Conservation (phyloP, 2,888 invertebrate genomes). For the Cynaeus angustus region DNA sequence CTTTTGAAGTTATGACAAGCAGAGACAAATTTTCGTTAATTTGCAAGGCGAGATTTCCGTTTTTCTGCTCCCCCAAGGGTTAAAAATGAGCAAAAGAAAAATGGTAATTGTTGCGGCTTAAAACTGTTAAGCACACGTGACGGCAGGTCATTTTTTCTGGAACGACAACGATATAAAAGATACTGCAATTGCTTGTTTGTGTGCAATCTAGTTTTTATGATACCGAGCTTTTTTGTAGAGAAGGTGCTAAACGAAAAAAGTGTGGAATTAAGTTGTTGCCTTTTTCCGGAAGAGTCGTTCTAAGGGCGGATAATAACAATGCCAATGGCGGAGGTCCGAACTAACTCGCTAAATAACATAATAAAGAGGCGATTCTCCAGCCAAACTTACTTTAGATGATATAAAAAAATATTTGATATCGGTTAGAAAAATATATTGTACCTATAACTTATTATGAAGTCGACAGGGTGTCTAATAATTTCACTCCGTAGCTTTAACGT, state of each 20-base stretch:
- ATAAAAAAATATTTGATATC: not conserved
- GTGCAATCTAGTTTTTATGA: slow-evolving; percentile 23
- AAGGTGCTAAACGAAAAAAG: slow-evolving; percentile 14
- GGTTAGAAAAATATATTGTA: not conserved
- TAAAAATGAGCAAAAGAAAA: slow-evolving; percentile 4
- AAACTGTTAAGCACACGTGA: slow-evolving; percentile 29
- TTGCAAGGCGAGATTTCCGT: slow-evolving; percentile 22
- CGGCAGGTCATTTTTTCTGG: slow-evolving; percentile 16
- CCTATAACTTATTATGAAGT: too few relatives aligned
- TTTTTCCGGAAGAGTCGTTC: not conserved
- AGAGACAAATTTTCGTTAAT: slow-evolving; percentile 25
- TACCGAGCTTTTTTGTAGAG: slow-evolving; percentile 7
- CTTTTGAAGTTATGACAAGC: slow-evolving; percentile 5
- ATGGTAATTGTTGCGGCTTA: slow-evolving; percentile 21
- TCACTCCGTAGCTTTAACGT: too few relatives aligned
- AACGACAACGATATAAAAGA: slow-evolving; percentile 21
- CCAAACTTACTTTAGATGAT: not conserved
- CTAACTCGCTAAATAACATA: slow-evolving; percentile 26
- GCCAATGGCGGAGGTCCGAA: not conserved
- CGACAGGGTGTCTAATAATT: too few relatives aligned
- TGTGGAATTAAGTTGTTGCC: slow-evolving; percentile 22
- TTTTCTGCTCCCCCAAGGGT: not conserved
- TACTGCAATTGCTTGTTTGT: slow-evolving; percentile 35
- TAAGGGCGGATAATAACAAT: slow-evolving; percentile 3
- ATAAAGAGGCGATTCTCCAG: slow-evolving; percentile 20